Evolutionary conservation across 2,113 vertebrate genomes (phyloP).

Genomic region (Camelus dromedarius): DNA sequence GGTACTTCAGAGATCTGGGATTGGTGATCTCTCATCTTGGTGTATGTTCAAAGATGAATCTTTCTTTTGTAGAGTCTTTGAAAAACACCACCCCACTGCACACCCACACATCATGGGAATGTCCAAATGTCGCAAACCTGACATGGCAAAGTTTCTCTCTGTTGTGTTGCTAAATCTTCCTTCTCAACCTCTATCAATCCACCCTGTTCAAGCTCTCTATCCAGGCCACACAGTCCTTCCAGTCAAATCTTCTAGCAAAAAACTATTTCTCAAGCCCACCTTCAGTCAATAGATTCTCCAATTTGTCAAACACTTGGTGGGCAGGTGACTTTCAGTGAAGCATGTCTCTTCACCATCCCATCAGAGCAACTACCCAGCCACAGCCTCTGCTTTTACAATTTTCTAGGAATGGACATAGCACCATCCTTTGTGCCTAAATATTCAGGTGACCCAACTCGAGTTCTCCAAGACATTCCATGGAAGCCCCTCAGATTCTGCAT

Average conservation of each 20-base stretch:
- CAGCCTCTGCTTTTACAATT: neutral
- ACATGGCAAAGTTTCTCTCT: neutral
- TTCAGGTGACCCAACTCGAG: neutral
- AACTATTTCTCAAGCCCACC: neutral
- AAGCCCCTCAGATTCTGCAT: neutral
- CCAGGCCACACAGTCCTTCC: neutral
- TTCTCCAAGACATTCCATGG: neutral
- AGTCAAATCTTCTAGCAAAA: neutral
- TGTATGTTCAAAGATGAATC: neutral
- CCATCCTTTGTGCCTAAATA: neutral
- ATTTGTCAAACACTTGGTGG: neutral
- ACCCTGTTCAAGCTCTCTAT: neutral
- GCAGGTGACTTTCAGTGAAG: neutral
- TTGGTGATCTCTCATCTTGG: neutral
- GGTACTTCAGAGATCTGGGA: neutral
- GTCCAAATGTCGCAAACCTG: neutral
- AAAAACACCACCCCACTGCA: neutral
- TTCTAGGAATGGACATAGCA: neutral
- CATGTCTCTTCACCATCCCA: neutral
- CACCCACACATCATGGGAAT: neutral
- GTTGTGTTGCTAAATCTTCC: neutral
- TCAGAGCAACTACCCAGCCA: neutral
- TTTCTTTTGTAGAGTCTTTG: neutral
- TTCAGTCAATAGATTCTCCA: neutral
- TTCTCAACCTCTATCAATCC: neutral